These are phyloP conservation scores for Enteromius radiatus DNA, from an alignment of 2,797 vertebrate species.

Conservation along the genomic window DNA sequence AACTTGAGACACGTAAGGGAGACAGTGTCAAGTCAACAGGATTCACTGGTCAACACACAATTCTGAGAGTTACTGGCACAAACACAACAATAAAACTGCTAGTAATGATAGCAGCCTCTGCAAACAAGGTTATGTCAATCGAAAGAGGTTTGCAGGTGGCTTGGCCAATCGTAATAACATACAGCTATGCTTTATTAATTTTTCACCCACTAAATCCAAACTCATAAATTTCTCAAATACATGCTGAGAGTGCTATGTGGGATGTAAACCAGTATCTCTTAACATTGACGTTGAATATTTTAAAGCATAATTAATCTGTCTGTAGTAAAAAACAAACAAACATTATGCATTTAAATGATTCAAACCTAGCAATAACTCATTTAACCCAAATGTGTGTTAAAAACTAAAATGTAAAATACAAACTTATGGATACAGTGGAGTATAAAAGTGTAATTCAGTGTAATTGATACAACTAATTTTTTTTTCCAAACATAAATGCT, in stretches of 20 bases:
- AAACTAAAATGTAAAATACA: background rate
- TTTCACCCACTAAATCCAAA: conserved; percentile 4
- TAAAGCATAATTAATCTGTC: background rate
- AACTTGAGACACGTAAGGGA: conserved; percentile 12
- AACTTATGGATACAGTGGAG: background rate
- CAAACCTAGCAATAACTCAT: background rate
- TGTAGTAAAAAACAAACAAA: background rate
- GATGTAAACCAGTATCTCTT: background rate
- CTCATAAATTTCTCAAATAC: background rate
- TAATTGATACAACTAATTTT: too few relatives aligned
- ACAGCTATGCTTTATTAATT: conserved; percentile 1
- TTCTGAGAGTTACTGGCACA: background rate
- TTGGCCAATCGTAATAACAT: background rate
- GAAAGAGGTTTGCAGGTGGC: background rate
- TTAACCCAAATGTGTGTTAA: background rate
- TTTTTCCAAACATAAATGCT: background rate
- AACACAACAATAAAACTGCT: background rate
- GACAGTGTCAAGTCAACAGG: background rate
- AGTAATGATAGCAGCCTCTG: background rate
- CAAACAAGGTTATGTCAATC: background rate
- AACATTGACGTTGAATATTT: background rate
- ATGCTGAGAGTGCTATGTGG: background rate
- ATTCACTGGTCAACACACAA: conserved; percentile 8
- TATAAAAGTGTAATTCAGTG: background rate
- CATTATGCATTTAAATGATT: background rate